These are phyloP conservation scores for Podarcis muralis DNA, from an alignment of 2,113 vertebrate genomes.

Conservation along the genomic window DNA sequence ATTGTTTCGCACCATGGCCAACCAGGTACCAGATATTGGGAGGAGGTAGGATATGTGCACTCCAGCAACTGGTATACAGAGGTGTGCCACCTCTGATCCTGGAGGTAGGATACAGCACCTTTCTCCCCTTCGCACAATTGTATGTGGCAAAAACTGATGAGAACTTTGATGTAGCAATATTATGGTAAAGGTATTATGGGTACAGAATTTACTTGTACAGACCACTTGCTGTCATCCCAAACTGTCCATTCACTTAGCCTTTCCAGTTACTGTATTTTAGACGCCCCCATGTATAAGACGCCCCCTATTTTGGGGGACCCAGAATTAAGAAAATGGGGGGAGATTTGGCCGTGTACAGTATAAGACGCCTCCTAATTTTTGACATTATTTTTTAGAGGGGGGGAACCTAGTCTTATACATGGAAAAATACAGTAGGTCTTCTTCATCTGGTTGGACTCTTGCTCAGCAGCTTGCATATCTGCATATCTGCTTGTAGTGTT, in stretches of 20 bases:
- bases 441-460: background rate
- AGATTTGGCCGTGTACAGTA: too few relatives aligned
- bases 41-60: background rate
- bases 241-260: background rate
- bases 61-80: background rate
- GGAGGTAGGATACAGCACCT: background rate
- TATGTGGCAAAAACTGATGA: background rate
- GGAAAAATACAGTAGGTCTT: background rate
- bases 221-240: background rate
- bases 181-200: background rate
- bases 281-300: too few relatives aligned
- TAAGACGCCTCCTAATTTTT: too few relatives aligned
- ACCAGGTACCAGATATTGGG: background rate
- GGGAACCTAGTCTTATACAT: too few relatives aligned
- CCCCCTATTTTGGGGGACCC: too few relatives aligned
- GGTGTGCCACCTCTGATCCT: background rate
- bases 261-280: background rate
- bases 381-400: too few relatives aligned
- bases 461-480: background rate
- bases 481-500: background rate
- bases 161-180: background rate
- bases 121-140: background rate
- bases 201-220: background rate
- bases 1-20: background rate
- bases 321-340: too few relatives aligned